Evolutionary conservation across 1,140 invertebrate species (phyloP).

Genomic region (Gryllus bimaculatus): DNA sequence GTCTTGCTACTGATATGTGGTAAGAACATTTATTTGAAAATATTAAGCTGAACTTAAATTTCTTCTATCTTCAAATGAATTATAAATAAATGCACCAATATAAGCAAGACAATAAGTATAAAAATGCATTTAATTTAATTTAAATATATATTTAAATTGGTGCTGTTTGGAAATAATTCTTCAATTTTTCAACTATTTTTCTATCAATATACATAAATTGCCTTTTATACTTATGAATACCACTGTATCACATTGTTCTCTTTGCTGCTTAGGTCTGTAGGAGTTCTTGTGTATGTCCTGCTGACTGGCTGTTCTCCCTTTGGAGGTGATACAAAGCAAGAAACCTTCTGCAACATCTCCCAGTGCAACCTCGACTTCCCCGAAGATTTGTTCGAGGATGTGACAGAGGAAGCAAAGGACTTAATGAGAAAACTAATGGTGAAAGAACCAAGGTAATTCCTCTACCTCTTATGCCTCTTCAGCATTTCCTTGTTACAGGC

Average conservation of each 20-base stretch:
- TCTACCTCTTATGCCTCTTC: no score
- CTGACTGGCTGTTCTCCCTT: slow-evolving; percentile 68
- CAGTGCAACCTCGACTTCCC: slow-evolving; percentile 62
- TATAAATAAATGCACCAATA: background rate
- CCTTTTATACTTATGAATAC: no score
- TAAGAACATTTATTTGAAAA: slow-evolving; percentile 31
- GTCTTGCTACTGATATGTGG: slow-evolving; percentile 64
- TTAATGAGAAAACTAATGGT: slow-evolving; percentile 57
- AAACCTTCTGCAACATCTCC: slow-evolving; percentile 68
- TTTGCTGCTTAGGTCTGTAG: slow-evolving; percentile 48
- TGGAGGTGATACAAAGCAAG: slow-evolving; percentile 63
- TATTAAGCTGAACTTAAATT: background rate
- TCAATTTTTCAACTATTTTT: no score
- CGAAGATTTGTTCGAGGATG: slow-evolving; percentile 55
- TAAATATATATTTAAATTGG: no score
- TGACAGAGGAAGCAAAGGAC: slow-evolving; percentile 54
- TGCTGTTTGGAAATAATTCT: no score
- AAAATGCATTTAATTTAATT: no score
- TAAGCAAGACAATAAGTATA: no score
- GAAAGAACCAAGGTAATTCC: slow-evolving; percentile 49
- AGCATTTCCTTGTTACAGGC: no score
- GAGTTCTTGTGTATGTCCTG: slow-evolving; percentile 64
- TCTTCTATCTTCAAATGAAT: slow-evolving; percentile 14
- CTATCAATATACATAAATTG: no score
- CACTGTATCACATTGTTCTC: no score